Base-by-base conservation (phyloP, 2,113 vertebrate species). In the Xenus cinereus region DNA sequence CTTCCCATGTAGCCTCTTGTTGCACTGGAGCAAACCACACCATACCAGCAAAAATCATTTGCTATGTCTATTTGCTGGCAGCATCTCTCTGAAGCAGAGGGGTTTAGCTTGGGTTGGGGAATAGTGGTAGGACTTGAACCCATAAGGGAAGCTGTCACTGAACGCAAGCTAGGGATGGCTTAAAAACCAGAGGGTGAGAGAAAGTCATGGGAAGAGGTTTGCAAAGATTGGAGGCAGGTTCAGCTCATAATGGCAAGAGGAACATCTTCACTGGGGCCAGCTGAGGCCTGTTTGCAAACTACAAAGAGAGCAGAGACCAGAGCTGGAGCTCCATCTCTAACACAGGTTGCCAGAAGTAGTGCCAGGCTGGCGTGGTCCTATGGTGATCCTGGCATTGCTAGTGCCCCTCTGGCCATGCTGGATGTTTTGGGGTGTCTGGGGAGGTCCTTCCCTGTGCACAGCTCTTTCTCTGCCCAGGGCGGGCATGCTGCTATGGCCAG, bases 161-260 rank as follows among this genome's bases (percentile, higher is more conserved):
- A 73, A 28, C 5, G 4, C 7, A 45, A 81, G 33, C 26, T 4
- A 15, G 57, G 30, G 8, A 4, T 46, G 22, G 12, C 79, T 62
- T 75, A 72, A 66, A 87, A 89, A 62, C 1, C 35, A 39, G 73
- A 53, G 37, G 63, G 46, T 18, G 32, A 39, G 41, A 80, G 28
- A 74, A 79, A 43, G 51, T 33, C 10, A 3, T 12, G 30, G 79
- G 54, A 68, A 81, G 60, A 62, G n/a, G 60, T 60, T 17, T 56
- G 33, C 14, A 59, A 60, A 37, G 32, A 19, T 7, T 39, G 53
- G 64, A 45, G 32, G 33, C 19, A 23, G 24, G 39, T 74, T 66
- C 39, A 51, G 73, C 54, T 64, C 3, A 0, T 69, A 59, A 45
- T 0, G 4, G 60, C 0, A 7, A 37, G 43, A 78, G n/a, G 5